Evolutionary conservation across 35 echinoderm and acorn worm species (phyloP).

Genomic region (Heliocidaris tuberculata): DNA sequence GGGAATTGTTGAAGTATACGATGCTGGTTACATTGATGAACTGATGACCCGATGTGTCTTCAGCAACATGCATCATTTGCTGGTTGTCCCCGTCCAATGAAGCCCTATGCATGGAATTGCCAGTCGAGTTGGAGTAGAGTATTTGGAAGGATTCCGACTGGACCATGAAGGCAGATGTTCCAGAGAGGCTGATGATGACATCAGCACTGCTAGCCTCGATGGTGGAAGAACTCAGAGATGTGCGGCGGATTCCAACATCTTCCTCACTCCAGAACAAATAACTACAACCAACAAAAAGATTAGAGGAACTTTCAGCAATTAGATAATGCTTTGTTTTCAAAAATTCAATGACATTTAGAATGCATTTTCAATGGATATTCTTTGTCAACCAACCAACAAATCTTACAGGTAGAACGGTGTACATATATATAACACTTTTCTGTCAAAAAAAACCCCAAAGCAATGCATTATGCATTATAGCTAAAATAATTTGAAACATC

Average conservation of each 20-base stretch:
- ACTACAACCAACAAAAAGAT: slow-evolving; percentile 51
- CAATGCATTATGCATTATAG: no score
- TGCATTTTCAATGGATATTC: no score
- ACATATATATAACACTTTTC: no score
- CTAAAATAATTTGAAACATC: no score
- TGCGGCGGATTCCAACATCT: slow-evolving; percentile 63
- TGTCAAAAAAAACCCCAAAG: no score
- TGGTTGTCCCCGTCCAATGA: slow-evolving; percentile 66
- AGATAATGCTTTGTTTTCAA: no score
- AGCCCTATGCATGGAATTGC: slow-evolving; percentile 50
- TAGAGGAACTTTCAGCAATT: background rate
- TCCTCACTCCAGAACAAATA: slow-evolving; percentile 78
- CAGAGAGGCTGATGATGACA: slow-evolving; percentile 36
- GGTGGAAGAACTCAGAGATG: background rate
- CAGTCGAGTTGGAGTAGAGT: slow-evolving; percentile 54
- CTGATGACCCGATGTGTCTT: background rate
- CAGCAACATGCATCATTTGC: background rate
- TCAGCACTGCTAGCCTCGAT: slow-evolving; percentile 31
- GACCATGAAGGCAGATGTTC: slow-evolving; percentile 29
- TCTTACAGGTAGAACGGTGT: no score
- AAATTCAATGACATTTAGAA: no score
- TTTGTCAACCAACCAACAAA: no score
- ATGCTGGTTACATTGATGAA: slow-evolving; percentile 62
- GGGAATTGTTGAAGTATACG: slow-evolving; percentile 52
- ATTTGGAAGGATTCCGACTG: slow-evolving; percentile 58